Conservation (phyloP, 2,113 vertebrate genomes). For the Synodontis membranacea region DNA sequence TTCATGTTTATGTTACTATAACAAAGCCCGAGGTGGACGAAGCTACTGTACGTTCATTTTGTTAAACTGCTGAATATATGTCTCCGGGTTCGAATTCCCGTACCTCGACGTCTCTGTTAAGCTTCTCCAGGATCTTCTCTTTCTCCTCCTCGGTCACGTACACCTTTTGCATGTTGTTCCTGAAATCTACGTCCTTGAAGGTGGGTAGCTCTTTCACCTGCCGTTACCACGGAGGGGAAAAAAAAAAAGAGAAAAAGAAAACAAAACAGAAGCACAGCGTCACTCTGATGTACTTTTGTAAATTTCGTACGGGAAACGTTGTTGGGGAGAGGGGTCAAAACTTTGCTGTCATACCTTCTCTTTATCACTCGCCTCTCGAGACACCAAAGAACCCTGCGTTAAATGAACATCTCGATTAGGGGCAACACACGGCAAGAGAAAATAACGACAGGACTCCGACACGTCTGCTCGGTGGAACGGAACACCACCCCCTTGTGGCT, state of each 20-base stretch:
- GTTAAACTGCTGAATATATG: no score
- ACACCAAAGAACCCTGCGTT: constrained; percentile 84
- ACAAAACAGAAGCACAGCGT: background rate
- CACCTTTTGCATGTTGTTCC: constrained; percentile 88
- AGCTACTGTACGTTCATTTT: background rate
- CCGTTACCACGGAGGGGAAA: background rate
- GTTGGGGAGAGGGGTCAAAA: background rate
- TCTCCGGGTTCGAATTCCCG: background rate
- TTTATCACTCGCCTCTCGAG: constrained; percentile 90
- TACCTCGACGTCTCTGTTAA: constrained; percentile 88
- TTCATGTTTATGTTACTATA: background rate
- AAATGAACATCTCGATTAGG: background rate
- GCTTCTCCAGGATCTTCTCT: constrained; percentile 84
- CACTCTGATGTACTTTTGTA: background rate
- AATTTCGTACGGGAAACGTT: background rate
- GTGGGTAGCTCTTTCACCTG: constrained; percentile 88
- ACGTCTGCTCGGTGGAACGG: background rate
- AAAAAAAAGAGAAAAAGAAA: background rate
- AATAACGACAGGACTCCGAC: background rate
- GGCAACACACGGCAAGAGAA: background rate
- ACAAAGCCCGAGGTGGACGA: background rate
- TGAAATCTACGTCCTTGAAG: constrained; percentile 88
- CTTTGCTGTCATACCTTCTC: constrained; percentile 76
- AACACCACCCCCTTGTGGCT: constrained; percentile 41
- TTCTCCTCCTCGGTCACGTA: constrained; percentile 84